Base-by-base conservation (phyloP, 2,888 invertebrate species). In the Apamea anceps region DNA sequence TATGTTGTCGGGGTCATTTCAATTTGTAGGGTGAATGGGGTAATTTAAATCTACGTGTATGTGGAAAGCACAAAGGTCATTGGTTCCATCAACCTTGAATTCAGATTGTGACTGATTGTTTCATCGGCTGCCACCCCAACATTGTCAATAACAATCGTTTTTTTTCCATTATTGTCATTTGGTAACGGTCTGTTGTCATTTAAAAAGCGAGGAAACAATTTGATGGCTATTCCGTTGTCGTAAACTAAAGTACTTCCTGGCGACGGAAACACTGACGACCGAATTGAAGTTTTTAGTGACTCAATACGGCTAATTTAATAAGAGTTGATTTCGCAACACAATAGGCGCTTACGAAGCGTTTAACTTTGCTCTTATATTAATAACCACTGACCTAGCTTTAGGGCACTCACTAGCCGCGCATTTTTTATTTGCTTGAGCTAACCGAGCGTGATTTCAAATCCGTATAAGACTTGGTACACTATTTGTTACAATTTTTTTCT, bases 51-150 rank as follows among this genome's bases (percentile, higher is more conserved):
- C 4, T 67, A 76, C 66, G 32, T 28, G 37, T 77, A 78, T 80
- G 75, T 82, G 70, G 45, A 80, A 89, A 91, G 84, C 88, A 85
- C 83, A 91, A 87, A 91, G 92, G 91, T 92, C 91, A 89, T 90
- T 90, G 90, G 72, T 91, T 88, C 88, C 80, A 32, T 70, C 66
- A 81, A 81, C 88, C 88, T 88, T 87, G 89, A 80, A 85, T 81
- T 81, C 81, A 79, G 78, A 87, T 87, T 88, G 88, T 90, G 89
- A 79, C 83, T 72, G 82, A 87, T 87, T 88, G 89, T 91, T 90
- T 85, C 80, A 89, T 89, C 85, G 87, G 80, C 82, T 72, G 75
- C 72, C 82, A 71, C 75, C 77, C 75, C 74, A 75, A 74, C 79
- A 60, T 79, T 79, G 66, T 82, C 85, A 86, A 85, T 82, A 82